These are phyloP conservation scores for Endomychus coccineus DNA, from an alignment of 2,888 invertebrate species.

Conservation along the genomic window DNA sequence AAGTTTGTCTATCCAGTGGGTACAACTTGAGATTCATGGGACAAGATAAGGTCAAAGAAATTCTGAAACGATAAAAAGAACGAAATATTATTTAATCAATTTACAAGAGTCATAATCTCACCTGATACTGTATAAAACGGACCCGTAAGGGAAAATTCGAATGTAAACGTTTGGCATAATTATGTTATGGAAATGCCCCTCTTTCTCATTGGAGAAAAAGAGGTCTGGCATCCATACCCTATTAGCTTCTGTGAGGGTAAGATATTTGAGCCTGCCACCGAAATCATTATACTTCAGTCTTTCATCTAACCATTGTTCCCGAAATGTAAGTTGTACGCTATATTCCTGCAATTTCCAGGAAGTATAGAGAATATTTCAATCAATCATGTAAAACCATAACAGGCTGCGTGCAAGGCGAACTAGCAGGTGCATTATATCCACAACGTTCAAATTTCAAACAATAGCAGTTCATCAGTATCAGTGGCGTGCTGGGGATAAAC, in stretches of 20 bases:
- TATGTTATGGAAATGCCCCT: slow-evolving; percentile 95
- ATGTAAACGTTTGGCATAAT: slow-evolving; percentile 98
- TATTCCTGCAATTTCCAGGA: slow-evolving; percentile 93
- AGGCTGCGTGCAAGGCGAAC: too few relatives aligned
- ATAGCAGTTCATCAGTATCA: too few relatives aligned
- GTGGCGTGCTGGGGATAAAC: too few relatives aligned
- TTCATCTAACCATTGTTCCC: slow-evolving; percentile 96
- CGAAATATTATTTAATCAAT: too few relatives aligned
- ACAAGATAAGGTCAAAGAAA: slow-evolving; percentile 91
- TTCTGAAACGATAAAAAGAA: slow-evolving; percentile 59
- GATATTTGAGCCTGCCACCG: slow-evolving; percentile 80
- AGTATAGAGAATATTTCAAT: too few relatives aligned
- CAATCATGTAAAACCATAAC: too few relatives aligned
- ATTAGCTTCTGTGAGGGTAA: slow-evolving; percentile 88
- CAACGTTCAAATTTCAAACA: too few relatives aligned
- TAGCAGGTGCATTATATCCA: too few relatives aligned
- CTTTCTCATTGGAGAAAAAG: slow-evolving; percentile 97
- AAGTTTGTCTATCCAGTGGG: slow-evolving; percentile 91
- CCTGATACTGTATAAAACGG: slow-evolving; percentile 92
- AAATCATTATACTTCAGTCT: slow-evolving; percentile 83
- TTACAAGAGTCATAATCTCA: slow-evolving; percentile 35
- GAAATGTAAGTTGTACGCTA: slow-evolving; percentile 94
- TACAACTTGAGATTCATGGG: slow-evolving; percentile 97
- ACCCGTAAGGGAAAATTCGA: slow-evolving; percentile 90
- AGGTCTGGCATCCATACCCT: slow-evolving; percentile 98